Base-by-base conservation (phyloP, 2,113 vertebrate species). In the Pelecanoides urinatrix region DNA sequence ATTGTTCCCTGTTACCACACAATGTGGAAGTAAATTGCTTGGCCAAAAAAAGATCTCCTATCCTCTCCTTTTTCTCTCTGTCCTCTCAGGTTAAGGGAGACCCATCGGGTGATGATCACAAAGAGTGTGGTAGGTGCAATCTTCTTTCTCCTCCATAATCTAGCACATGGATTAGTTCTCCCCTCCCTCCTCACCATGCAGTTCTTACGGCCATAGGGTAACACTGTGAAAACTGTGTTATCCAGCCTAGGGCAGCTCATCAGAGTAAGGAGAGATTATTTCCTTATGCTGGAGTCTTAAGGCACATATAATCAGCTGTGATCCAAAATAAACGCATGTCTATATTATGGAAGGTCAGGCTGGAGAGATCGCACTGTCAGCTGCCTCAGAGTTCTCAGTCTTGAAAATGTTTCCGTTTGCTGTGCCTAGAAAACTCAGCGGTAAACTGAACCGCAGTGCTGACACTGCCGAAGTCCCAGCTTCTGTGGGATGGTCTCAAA, bases 1-100 rank as follows among this genome's bases (percentile, higher is more conserved):
- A 95, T 97, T 97, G 94, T 96, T 96, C 61, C 62, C 67, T 80
- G 47, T 85, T 92, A 93, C 58, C 79, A 52, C 55, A 66, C 25
- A 86, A 56, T 4, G 70, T 62, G 77, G 55, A 95, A 93, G 80
- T 68, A 86, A 97, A 96, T 50, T 52, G 63, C 80, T 93, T 92
- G 87, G 78, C 47, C 78, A 72, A 88, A 96, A 92, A 34, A 44
- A 62, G 80, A 38, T 47, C 59, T 92, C 6, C 2, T 84, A 59
- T 92, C 49, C 61, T 90, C 90, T 96, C 84, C 59, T 93, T 85
- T 96, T 49, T 30, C 5, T 32, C 14, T 83, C 10, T 73, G 34
- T 34, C 5, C 25, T 83, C 59, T 52, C 55, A 55, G 42, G 61
- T 77, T 90, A 89, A 86, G 26, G 34, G 29, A 85, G 8, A 92